Base-by-base conservation (phyloP, 2,113 vertebrate species). In the Zosterops pallidus region DNA sequence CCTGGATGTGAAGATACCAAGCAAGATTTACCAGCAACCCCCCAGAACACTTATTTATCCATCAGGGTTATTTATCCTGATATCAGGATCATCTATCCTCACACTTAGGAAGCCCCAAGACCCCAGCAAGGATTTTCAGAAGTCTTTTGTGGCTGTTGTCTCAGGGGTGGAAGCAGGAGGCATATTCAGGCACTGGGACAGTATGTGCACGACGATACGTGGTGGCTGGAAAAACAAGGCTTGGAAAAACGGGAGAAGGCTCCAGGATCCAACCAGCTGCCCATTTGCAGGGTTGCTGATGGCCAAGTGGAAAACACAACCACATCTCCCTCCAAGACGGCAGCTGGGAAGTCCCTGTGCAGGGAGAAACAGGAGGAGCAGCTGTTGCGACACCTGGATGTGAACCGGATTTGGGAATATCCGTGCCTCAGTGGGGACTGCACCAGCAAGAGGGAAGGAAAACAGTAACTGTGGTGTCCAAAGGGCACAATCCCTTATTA, bases 191-290 rank as follows among this genome's bases (percentile, higher is more conserved):
- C 46, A 2, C 10, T 10, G 3, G 71, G 62, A 47, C 71, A 22
- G 12, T 26, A 14, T 0, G 6, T 6, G 12, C 13, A 4, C 1
- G 42, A 35, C 3, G 2, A 55, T 47, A 42, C 0, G 1, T 4
- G 15, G 41, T 29, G 13, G 2, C 33, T 1, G 0, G 42, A 57
- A 29, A 81, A 81, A 49, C 31, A 39, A 14, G 35, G 29, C 25
- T 76, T 14, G 53, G 84, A 25, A 71, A 78, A 50, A 17, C 0
- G 0, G 26, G 35, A 63, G 22, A 57, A 59, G 25, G 33, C 39
- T 49, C 12, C 0, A 2, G 80, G 37, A 86, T 20, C 4, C 1
- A 0, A 62, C 11, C 83, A 67, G 84, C 83, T 21, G 24, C 33
- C 71, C 20, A 5, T 41, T 7, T 2, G 21, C 74, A 22, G 28